Conservation (phyloP, 2,888 invertebrate species). For the Eristalis arbustorum region DNA sequence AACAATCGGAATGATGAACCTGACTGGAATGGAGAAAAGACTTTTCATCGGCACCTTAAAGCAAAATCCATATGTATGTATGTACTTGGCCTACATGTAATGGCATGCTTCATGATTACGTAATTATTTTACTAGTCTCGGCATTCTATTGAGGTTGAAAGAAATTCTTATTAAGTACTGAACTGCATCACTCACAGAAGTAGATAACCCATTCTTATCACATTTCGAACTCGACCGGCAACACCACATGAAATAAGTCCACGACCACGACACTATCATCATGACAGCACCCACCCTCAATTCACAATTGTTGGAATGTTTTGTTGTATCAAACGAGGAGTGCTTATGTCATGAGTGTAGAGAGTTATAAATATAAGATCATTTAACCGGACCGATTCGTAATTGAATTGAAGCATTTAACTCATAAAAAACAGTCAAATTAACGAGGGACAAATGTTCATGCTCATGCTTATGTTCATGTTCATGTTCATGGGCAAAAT, state of each 20-base stretch:
- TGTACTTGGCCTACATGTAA: not conserved
- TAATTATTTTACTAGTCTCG: not conserved
- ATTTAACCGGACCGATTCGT: slow-evolving; percentile 55
- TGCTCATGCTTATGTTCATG: slow-evolving; percentile 8
- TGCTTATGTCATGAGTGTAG: slow-evolving; percentile 40
- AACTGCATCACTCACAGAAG: not conserved
- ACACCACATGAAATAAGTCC: not conserved
- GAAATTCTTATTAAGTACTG: not conserved
- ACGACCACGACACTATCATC: not conserved
- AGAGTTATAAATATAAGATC: slow-evolving; percentile 45
- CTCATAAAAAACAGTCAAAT: slow-evolving; percentile 60
- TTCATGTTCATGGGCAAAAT: slow-evolving; percentile 6
- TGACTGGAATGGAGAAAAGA: not conserved
- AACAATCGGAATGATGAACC: not conserved
- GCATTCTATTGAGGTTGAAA: not conserved
- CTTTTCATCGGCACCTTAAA: not conserved
- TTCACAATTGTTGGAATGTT: not conserved
- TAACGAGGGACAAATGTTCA: slow-evolving; percentile 41
- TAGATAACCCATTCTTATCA: slow-evolving; percentile 34
- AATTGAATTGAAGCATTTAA: slow-evolving; percentile 62
- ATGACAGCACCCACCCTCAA: not conserved
- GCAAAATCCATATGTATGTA: not conserved
- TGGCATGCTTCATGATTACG: not conserved
- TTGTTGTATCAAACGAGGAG: not conserved
- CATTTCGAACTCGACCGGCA: not conserved